Base-by-base conservation (phyloP, 1,140 invertebrate genomes). In the Panonychus citri region DNA sequence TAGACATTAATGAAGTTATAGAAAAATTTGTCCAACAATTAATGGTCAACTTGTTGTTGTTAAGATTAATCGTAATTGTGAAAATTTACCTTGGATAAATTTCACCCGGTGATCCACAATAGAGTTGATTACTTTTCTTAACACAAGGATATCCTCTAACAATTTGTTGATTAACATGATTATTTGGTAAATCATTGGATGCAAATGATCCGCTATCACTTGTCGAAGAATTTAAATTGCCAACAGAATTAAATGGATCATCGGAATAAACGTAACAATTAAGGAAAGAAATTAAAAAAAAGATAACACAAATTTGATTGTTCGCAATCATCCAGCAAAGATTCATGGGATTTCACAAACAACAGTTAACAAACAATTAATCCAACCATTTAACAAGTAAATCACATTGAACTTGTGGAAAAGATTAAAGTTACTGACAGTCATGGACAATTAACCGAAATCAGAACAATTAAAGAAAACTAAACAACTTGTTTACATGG, bases 41-140 rank as follows among this genome's bases (percentile, higher is more conserved):
- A n/a, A n/a, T n/a, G n/a, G n/a, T n/a, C n/a, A n/a, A n/a, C n/a
- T n/a, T n/a, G n/a, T n/a, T n/a, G n/a, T n/a, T n/a, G n/a, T n/a
- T n/a, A n/a, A n/a, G n/a, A n/a, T n/a, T n/a, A n/a, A n/a, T n/a
- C n/a, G n/a, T n/a, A n/a, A n/a, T n/a, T n/a, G n/a, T n/a, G n/a
- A n/a, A n/a, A n/a, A n/a, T n/a, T 82, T 73, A 90, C 85, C 83
- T 76, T 61, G 86, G 85, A 73, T 89, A 89, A 30, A 78, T 81
- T 65, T 81, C 85, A 60, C 85, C 86, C 57, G 85, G 83, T 26
- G 82, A 85, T 28, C 85, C 83, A 71, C 86, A 90, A 68, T 84
- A 89, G 26, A 89, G 74, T 70, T 89, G 85, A 72, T 85, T 82
- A 66, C 83, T 77, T 62, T 80, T 73, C 68, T 85, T 87, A 60